A percentile compares a stretch with the other conserved stretches of the same genome.
These are phyloP conservation scores for Synanthedon andrenaeformis DNA, from an alignment of 2,888 invertebrate genomes.

Conservation along the genomic window DNA sequence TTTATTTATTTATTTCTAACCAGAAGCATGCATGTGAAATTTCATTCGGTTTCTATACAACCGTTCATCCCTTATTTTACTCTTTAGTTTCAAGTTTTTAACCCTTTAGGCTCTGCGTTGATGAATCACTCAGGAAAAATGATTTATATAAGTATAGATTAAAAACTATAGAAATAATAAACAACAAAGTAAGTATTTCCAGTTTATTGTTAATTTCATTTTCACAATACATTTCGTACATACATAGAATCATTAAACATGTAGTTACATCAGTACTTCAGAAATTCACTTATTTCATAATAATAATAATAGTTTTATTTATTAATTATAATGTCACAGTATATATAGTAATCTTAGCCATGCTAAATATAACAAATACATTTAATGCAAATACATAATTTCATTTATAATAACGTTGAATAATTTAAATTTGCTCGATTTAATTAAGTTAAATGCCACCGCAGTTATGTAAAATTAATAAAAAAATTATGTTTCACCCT, in stretches of 20 bases:
- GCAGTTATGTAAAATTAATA: conserved; percentile 9
- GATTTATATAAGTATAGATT: too few species aligned
- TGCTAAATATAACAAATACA: conserved; percentile 19
- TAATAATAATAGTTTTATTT: background rate
- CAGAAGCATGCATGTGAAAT: too few species aligned
- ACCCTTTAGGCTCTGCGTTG: too few species aligned
- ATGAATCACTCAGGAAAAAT: too few species aligned
- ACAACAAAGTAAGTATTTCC: background rate
- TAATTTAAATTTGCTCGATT: conserved; percentile 13
- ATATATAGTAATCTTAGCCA: conserved; percentile 7
- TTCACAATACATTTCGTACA: background rate
- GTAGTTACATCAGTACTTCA: background rate
- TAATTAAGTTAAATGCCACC: conserved; percentile 26
- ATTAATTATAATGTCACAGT: conserved; percentile 4
- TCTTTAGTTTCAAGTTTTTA: too few species aligned
- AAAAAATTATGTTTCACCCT: background rate
- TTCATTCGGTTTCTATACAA: too few species aligned
- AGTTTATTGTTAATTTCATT: background rate
- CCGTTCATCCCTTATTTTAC: too few species aligned
- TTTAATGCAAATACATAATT: conserved; percentile 10
- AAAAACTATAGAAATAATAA: too few species aligned
- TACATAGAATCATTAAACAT: background rate
- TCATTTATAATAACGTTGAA: conserved; percentile 8
- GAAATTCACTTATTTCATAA: background rate
- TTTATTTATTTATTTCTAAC: too few species aligned